Base-by-base conservation (phyloP, 2,888 invertebrate species). In the Protophormia terraenovae region DNA sequence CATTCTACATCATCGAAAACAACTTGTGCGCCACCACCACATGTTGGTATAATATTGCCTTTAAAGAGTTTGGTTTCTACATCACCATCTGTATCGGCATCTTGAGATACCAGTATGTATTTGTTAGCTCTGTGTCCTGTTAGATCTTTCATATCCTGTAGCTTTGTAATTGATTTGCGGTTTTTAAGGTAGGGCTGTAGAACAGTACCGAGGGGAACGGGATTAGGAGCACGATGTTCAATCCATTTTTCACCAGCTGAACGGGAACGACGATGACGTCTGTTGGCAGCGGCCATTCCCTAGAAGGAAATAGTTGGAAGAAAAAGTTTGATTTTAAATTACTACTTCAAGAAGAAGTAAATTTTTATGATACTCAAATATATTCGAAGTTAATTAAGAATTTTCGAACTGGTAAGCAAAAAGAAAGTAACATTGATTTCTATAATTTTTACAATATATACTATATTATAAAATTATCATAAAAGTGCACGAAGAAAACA, bases 1-100 rank as follows among this genome's bases (percentile, higher is more conserved):
- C 96, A 95, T 92, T 99, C 99, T 1, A 99, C 96, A 92, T 99
- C 99, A 88, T 97, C 96, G 91, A 99, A 98, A 29, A 98, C 96
- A 0, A 99, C 97, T 90, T 99, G 98, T 0, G 98, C 97, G 0
- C 99, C 99, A 0, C 99, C 99, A 1, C 97, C 97, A 79, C 96
- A 96, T 0, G 99, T 99, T 0, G 97, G 98, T 2, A 98, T 95
- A 3, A 99, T 97, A 91, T 99, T 97, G 14, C 97, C 99, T 95
- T 98, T 99, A 91, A 97, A 97, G 16, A 98, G 91, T 89, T 97
- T 97, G 0, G 99, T 99, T 92, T 98, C 98, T 2, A 99, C 93
- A 90, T 98, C 98, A 0, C 99, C 99, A 88, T 97, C 97, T 0
- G 96, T 96, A 91, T 98, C 98, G 22, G 97, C 96, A 89, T 97